Conservation (phyloP, 2,113 vertebrate genomes). For the Catagonus wagneri region DNA sequence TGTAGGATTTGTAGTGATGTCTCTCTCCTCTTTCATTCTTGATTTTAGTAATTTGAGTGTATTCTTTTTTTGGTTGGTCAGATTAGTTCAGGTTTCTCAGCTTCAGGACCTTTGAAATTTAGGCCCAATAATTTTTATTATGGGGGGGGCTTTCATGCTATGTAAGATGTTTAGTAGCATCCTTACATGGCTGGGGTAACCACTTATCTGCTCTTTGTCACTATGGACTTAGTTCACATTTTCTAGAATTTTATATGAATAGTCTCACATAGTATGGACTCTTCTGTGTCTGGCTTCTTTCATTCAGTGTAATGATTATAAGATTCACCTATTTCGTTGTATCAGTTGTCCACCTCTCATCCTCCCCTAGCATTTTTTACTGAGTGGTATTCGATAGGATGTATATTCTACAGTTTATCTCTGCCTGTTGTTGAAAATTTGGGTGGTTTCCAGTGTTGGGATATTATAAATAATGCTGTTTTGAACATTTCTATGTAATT, state of each 20-base stretch:
- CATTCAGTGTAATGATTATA: background rate
- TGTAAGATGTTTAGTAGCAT: background rate
- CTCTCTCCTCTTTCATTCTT: background rate
- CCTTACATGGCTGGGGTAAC: background rate
- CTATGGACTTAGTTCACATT: background rate
- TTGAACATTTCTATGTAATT: background rate
- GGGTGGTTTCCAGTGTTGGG: background rate
- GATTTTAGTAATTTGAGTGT: background rate
- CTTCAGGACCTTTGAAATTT: background rate
- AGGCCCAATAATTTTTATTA: background rate
- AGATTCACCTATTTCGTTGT: background rate
- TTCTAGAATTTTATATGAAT: slow-evolving; percentile 18
- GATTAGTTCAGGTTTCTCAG: background rate
- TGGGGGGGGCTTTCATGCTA: background rate
- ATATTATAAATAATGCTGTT: background rate
- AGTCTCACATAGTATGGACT: background rate
- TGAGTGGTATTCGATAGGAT: background rate
- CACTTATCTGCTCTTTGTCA: slow-evolving; percentile 35
- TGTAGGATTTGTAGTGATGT: background rate
- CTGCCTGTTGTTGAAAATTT: background rate
- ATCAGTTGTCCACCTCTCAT: background rate
- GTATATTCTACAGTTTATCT: background rate
- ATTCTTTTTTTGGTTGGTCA: background rate
- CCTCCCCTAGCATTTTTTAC: background rate
- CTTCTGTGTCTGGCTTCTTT: background rate